These are phyloP conservation scores for Catalaphyllia jardinei DNA, from an alignment of 64 coral and sea anemone genomes.

Conservation along the genomic window DNA sequence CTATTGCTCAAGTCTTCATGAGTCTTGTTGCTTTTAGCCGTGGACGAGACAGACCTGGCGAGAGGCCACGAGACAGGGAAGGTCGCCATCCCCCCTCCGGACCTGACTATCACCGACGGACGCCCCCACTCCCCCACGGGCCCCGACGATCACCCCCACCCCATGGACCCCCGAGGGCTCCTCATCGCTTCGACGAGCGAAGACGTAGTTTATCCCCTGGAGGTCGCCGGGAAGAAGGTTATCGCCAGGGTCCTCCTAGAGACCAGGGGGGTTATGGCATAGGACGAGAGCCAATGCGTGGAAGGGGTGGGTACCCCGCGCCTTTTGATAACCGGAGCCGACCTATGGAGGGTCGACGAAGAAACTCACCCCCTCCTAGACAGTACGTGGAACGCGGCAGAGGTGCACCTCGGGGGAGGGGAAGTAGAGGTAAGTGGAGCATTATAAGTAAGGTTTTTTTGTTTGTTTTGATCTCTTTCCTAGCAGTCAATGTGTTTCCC, in stretches of 20 bases:
- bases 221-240: constrained; percentile 49
- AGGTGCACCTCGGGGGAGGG: constrained; percentile 46
- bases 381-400: constrained; percentile 44
- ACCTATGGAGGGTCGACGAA: constrained; percentile 34
- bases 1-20: background rate
- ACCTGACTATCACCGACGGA: constrained; percentile 57
- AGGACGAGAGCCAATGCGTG: constrained; percentile 36
- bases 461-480: background rate
- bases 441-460: background rate
- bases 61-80: constrained; percentile 48
- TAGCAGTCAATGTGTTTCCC: too few species aligned
- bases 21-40: constrained; percentile 28
- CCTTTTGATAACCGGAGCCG: constrained; percentile 57
- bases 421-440: constrained; percentile 37
- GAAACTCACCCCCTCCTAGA: constrained; percentile 56
- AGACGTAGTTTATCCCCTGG: constrained; percentile 34
- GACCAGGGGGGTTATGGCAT: constrained; percentile 27
- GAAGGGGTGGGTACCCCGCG: constrained; percentile 46
- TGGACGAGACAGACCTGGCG: constrained; percentile 51
- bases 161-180: constrained; percentile 48
- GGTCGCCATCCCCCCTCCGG: constrained; percentile 8
- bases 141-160: constrained; percentile 30
- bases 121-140: constrained; percentile 35
- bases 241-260: constrained; percentile 39
- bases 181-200: constrained; percentile 60